Evolutionary conservation across 92 coral and sea anemone genomes (phyloP), one percentile per base, ranked within the genome.

Genomic region (Phenganax stokvisi): DNA sequence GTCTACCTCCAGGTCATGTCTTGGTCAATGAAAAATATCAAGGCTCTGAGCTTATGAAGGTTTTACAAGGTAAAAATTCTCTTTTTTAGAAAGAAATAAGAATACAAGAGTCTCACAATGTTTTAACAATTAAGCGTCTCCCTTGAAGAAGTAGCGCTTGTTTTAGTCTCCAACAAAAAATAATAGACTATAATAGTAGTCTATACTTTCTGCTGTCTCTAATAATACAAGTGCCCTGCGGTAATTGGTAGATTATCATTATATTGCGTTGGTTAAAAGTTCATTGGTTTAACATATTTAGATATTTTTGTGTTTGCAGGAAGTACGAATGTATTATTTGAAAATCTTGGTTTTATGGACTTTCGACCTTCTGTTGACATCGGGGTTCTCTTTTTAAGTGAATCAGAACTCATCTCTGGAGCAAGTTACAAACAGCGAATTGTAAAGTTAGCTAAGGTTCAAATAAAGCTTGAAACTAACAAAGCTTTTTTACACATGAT

Each of bases 1-100:
- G 89, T 57, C 88, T 94, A 56, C 97, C 91, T 16, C 90, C 97
- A 12, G 98, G 98, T 10, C 94, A 92, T 37, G 89, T 94, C 63
- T 83, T 92, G 20, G 96, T 94, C 27, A 90, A 87, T 70, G 97
- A 87, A 29, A 94, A 89, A 83, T 94, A 91, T 73, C 98, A 89
- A 65, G 97, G 93, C 25, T 90, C 96, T 78, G 90, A 81, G 55
- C 56, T 92, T 28, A 91, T 88, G 8, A 90, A 87, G 55, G 79
- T 89, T 28, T 82, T 94, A 47, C 92, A 87, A 92, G 97, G 98
- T 94, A 77, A 51, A 30, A 54, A 1, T 53, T 52, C 9, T 13
- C 0, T 16, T 31, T 84, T 88, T 86, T 87, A 87, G 93, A 83
- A 89, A 90, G 85, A 80, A 76, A 87, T 85, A 17, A 28, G 54